Base-by-base conservation (phyloP, 2,113 vertebrate species). In the Corythornis madagascariensis region DNA sequence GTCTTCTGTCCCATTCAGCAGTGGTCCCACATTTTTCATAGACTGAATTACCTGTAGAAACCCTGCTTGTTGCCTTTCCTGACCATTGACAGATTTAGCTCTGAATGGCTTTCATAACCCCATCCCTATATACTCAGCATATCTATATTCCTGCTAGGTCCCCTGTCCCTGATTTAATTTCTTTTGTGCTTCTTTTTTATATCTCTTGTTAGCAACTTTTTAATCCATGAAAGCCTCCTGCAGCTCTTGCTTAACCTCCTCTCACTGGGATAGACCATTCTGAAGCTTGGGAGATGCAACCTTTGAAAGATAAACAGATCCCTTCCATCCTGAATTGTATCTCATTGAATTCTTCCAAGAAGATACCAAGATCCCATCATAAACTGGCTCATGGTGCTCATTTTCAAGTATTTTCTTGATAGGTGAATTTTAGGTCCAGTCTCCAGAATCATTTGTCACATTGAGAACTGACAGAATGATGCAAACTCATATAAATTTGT, bases 391-490 rank as follows among this genome's bases (percentile, higher is more conserved):
- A 0, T 15, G 7, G 22, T 63, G 19, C 45, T 91, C 26, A 35
- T 90, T 89, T 93, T 90, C 50, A 60, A 56, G 45, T 26, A 20
- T 64, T 69, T 75, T 84, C 48, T 59, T 84, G 45, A 40, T 59
- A 64, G 26, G 43, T 29, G 33, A 84, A 59, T 63, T 59, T 72
- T 61, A 82, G 20, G 64, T 87, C 88, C 75, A 66, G 59, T 59
- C 42, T 85, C 59, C 42, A 66, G 63, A 94, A 91, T 73, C 33
- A 80, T 83, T 79, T 94, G 74, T 90, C 63, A 53, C 59, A n/a
- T 25, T 5, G 5, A 88, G 73, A 92, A 86, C 65, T 95, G 80
- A 93, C 69, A 92, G 89, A 91, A 82, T 76, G 74, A 84, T 94
- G 93, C 82, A 92, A 93, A 22, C 61, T 91, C 78, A 19, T 69